phyloP scores from a whole-genome alignment of 1,140 invertebrate species.

The Camponotus floridanus region DNA sequence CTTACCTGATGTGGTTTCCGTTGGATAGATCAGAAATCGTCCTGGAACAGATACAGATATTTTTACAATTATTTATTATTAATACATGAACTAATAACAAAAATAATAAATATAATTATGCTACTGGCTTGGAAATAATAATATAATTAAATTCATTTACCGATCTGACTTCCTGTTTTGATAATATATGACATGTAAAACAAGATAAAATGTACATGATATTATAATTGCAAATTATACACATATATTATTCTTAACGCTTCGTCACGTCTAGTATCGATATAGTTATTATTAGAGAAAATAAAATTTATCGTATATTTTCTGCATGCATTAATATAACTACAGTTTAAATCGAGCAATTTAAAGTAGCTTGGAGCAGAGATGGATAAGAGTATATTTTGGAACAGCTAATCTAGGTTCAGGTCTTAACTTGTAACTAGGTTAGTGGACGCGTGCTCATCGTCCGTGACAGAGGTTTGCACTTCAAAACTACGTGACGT shows the following conservation, averaged over 20 bases:
- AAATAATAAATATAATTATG: constrained; percentile 28
- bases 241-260: constrained; percentile 16
- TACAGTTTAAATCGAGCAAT: constrained; percentile 6
- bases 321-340: background rate
- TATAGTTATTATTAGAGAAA: background rate
- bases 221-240: constrained; percentile 17
- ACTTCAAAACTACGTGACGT: constrained; percentile 68
- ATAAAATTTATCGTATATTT: background rate
- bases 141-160: constrained; percentile 46
- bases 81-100: constrained; percentile 24
- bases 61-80: constrained; percentile 35
- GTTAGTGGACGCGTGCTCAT: constrained; percentile 70
- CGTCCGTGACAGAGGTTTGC: constrained; percentile 55
- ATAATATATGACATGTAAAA: constrained; percentile 19
- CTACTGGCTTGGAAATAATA: constrained; percentile 46
- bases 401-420: constrained; percentile 61
- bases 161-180: constrained; percentile 43
- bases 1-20: constrained; percentile 75
- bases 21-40: constrained; percentile 77
- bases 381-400: constrained; percentile 60
- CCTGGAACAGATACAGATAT: constrained; percentile 74
- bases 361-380: constrained; percentile 42
- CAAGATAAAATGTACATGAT: constrained; percentile 14
- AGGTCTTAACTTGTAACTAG: constrained; percentile 67
- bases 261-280: background rate